Evolutionary conservation across 2,888 invertebrate species (phyloP).

Genomic region (Amphipyra tragopoginis): DNA sequence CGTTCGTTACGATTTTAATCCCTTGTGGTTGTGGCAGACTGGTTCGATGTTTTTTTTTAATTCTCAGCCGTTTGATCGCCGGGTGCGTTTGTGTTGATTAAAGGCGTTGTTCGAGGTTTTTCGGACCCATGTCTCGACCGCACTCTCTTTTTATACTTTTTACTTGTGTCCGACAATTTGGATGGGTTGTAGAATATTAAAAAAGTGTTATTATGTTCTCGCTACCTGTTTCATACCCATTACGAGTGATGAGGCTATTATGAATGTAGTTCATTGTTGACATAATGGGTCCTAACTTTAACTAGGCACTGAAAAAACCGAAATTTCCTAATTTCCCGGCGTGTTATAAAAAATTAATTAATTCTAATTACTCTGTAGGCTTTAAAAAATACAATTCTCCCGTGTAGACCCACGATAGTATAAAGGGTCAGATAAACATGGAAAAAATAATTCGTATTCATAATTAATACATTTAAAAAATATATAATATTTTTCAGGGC

Average conservation of each 20-base stretch:
- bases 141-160: conserved; percentile 59
- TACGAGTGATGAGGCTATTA: conserved; percentile 46
- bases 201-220: conserved; percentile 49
- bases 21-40: conserved; percentile 80
- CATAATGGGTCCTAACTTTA: conserved; percentile 36
- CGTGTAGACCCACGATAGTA: conserved; percentile 71
- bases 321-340: conserved; percentile 41
- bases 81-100: conserved; percentile 81
- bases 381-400: conserved; percentile 68
- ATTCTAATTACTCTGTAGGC: conserved; percentile 68
- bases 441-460: conserved; percentile 77
- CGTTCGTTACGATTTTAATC: conserved; percentile 89
- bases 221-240: conserved; percentile 32
- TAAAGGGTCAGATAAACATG: conserved; percentile 79
- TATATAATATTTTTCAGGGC: conserved; percentile 68
- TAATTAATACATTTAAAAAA: conserved; percentile 86
- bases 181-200: conserved; percentile 51
- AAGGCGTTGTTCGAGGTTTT: conserved; percentile 76
- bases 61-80: conserved; percentile 82
- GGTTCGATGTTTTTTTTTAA: conserved; percentile 86
- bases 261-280: conserved; percentile 44
- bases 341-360: conserved; percentile 61
- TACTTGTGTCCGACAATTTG: conserved; percentile 54
- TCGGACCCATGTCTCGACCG: conserved; percentile 63
- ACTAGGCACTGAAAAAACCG: conserved; percentile 39